Evolutionary conservation across 2,888 invertebrate species (phyloP), one percentile per base, ranked within the genome.

Genomic region (Leucophora obtusa): DNA sequence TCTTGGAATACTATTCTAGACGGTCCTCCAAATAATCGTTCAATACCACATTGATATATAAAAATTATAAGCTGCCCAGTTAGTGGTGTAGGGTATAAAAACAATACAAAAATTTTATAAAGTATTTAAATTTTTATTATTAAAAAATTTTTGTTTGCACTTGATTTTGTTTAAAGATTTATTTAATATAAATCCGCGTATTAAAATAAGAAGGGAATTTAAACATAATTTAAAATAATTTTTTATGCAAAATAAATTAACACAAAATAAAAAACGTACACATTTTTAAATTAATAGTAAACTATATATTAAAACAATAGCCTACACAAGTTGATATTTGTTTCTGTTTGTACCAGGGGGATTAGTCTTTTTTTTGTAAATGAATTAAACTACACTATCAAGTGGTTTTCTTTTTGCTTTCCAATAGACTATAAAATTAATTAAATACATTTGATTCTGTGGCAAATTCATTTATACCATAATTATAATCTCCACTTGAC

Each of bases 361-460:
- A 50, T 11, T 5, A 18, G 43, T 8, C 17, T 47, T 54, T 24
- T 24, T 75, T 62, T 71, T n/a, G 17, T 17, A 5, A 33, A 65
- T 24, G 15, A 62, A 72, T 50, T 4, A n/a, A 73, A 33, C 33
- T 15, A 28, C 17, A 15, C 47, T 58, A 3, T 14, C 10, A n/a
- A 38, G 11, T n/a, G 28, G 2, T 66, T 24, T 24, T 47, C 5
- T 17, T 10, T 10, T 35, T 5, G 15, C 54, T 28, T 56, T 5
- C 50, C 7, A 54, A 15, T 11, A 14, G 9, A 53, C 1, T 14
- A 1, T 58, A 56, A n/a, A 11, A 43, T 81, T 47, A 83, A 70
- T 84, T 84, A 21, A 83, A 84, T 11, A 82, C 50, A 77, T 84
- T 84, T 21, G 50, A 50, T 43, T 78, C 80, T 2, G 24, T 21